A percentile compares a stretch with the other conserved stretches of the same genome.
phyloP scores from a whole-genome alignment of 2,113 vertebrate genomes.

The Thunnus thynnus region DNA sequence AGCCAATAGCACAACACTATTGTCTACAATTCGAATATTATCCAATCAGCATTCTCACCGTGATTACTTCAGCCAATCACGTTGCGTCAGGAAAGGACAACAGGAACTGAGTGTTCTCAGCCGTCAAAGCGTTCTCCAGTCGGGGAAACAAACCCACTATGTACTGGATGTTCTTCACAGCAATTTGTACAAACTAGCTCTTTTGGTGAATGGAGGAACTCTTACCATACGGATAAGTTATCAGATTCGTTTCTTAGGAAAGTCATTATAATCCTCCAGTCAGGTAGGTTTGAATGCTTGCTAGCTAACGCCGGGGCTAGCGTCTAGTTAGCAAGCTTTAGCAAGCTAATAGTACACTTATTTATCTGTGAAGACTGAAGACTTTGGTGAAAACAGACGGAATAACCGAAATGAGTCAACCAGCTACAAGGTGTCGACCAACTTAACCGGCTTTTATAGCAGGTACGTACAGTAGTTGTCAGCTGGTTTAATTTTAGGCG shows the following conservation, averaged over 20 bases:
- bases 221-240: too few relatives aligned
- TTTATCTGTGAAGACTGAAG: neutral
- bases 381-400: neutral
- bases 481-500: neutral
- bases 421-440: constrained; percentile 12
- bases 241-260: neutral
- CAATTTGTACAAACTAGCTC: neutral
- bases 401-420: constrained; percentile 46
- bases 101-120: constrained; percentile 72
- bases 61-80: constrained; percentile 68
- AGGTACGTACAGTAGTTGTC: constrained; percentile 12
- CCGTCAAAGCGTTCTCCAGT: neutral
- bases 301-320: constrained; percentile 40
- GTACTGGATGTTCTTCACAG: neutral
- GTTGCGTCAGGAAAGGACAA: constrained; percentile 57
- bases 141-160: neutral
- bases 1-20: constrained; percentile 34
- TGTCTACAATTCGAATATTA: neutral
- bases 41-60: constrained; percentile 57
- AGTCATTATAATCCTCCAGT: neutral
- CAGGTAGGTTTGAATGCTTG: neutral
- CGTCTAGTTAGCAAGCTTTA: constrained; percentile 43
- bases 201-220: neutral
- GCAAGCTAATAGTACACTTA: neutral
- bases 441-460: neutral